Percentiles rank a stretch among this genome's conserved stretches.
Evolutionary conservation across 2,113 vertebrate genomes (phyloP).

Genomic region (Saimiri boliviensis): DNA sequence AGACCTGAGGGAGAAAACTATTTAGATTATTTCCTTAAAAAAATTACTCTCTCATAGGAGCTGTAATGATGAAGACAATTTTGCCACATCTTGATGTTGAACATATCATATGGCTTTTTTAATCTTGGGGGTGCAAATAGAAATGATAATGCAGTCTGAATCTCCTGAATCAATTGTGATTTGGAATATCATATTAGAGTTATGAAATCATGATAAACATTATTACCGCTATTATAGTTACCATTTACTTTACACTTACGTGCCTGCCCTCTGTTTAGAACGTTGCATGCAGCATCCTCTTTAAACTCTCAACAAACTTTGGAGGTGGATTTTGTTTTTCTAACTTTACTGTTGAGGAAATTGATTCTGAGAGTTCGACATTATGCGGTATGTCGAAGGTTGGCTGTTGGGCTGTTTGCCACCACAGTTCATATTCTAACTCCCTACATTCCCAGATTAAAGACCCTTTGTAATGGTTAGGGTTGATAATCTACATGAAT

Average conservation of each 20-base stretch:
- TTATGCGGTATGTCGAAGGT: neutral
- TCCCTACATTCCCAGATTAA: neutral
- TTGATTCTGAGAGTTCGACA: neutral
- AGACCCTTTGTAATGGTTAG: neutral
- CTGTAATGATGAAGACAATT: neutral
- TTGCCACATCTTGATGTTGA: neutral
- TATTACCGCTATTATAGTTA: neutral
- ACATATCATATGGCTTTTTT: neutral
- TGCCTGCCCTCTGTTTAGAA: neutral
- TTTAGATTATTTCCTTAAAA: neutral
- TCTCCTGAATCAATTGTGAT: neutral
- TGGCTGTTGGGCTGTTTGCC: neutral
- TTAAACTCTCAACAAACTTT: neutral
- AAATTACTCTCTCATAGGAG: neutral
- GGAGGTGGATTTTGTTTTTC: neutral
- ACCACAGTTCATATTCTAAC: neutral
- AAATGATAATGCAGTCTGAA: neutral
- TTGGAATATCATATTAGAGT: neutral
- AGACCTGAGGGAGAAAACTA: neutral
- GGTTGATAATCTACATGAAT: neutral
- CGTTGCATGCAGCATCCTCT: neutral
- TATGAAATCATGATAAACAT: neutral
- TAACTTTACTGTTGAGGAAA: neutral
- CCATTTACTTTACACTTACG: neutral
- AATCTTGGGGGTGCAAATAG: neutral